Evolutionary conservation across 2,113 vertebrate species (phyloP), one percentile per base, ranked within the genome.

Genomic region (Eira barbara): DNA sequence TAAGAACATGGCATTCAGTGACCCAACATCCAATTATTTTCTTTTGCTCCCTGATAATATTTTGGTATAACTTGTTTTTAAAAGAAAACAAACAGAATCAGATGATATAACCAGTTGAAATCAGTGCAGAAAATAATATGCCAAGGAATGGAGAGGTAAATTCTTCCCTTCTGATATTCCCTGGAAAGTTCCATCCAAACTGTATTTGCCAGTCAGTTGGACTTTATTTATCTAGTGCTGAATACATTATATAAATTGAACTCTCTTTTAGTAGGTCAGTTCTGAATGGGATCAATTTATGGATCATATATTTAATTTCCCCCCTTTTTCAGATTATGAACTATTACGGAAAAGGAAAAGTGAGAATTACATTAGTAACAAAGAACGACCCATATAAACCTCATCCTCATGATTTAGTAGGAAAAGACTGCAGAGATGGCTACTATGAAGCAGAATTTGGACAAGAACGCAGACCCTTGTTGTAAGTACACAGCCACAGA

Each of bases 361-460:
- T 99, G 82, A 99, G 99, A 65, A 99, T 99, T 84, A 99, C 99
- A 0, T 71, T 99, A 98, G 99, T 99, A 97, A 99, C 99, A 0
- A 99, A 99, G 98, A 99, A 99, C 36, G 99, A 99, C 42, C 99
- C 99, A 0, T 99, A 99, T 98, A 99, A 99, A 93, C 99, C 99
- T 3, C 99, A 99, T 93, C 99, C 99, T 25, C 99, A 99, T 27
- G 99, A 99, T 98, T 98, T 99, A 97, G 99, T 99, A 97, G 99
- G 99, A 74, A 99, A 99, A 97, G 99, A 99, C 98, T 99, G 99
- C 98, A 99, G 99, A 98, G 99, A 99, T 91, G 99, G 99, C 36
- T 99, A 99, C 98, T 99, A 99, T 0, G 99, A 99, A 98, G 99
- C 99, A 4, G 99, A 99, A 97, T 99, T 99, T 52, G 99, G 99